Percentiles rank a stretch among this genome's conserved stretches.
phyloP scores from a whole-genome alignment of 2,888 invertebrate genomes.

The Meghimatium bilineatum region DNA sequence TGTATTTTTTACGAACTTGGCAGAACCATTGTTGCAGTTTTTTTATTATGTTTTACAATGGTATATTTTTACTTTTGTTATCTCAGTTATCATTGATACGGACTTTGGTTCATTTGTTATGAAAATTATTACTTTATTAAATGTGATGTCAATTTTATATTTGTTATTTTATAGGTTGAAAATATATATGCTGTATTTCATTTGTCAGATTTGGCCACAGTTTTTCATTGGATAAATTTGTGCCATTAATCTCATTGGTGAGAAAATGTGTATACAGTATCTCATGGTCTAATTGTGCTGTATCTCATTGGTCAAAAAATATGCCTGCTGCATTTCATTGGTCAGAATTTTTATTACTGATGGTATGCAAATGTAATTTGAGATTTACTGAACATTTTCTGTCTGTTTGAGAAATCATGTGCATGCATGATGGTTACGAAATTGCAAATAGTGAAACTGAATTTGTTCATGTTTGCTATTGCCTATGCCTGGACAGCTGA shows the following conservation, averaged over 20 bases:
- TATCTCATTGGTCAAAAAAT: background rate
- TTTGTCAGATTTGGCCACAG: no score
- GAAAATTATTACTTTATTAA: background rate
- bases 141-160: background rate
- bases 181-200: background rate
- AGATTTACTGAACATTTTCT: background rate
- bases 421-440: background rate
- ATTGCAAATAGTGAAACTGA: background rate
- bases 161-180: background rate
- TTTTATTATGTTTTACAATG: no score
- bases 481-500: no score
- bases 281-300: background rate
- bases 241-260: background rate
- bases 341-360: background rate
- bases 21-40: no score
- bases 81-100: background rate
- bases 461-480: background rate
- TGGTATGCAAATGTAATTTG: background rate
- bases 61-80: background rate
- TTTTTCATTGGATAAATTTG: background rate
- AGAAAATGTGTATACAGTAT: background rate
- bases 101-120: background rate
- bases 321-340: background rate
- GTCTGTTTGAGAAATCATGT: background rate
- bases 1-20: no score